Evolutionary conservation across 2,113 vertebrate genomes (phyloP), one percentile per base, ranked within the genome.

Genomic region (Galeopterus variegatus): DNA sequence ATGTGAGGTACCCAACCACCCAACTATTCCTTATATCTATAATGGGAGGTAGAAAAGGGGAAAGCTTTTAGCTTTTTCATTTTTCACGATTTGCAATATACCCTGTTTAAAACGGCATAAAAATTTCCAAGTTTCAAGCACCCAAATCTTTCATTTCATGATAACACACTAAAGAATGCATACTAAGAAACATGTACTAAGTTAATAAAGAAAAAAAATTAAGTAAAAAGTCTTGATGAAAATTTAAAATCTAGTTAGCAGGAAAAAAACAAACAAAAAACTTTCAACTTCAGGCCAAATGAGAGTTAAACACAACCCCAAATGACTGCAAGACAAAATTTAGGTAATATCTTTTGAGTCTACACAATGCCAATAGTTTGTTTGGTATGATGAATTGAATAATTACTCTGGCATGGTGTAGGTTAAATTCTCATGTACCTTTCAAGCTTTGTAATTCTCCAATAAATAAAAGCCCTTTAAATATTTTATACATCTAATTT

Each of bases 51-150:
- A 17, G 45, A 48, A 76, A 83, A 60, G 31, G 21, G 24, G 15
- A 64, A 60, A 60, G 5, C 10, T 64, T 93, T 75, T 31, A 64
- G n/a, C 48, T 65, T 85, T 85, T 67, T 58, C 64, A 72, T 33
- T 93, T 83, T 65, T 76, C 21, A 28, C 58, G 70, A 69, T 83
- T 76, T 90, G 28, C 36, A 90, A 31, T 26, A 90, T 90, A 62
- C 36, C 50, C 31, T 60, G 54, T 87, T 94, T 77, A 88, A 72
- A 60, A 80, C 14, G 62, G 28, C 3, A 56, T 56, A 14, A 41
- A 41, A 41, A 3, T 41, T 41, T 41, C 41, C 7, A 79, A 45
- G 26, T 52, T 85, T 70, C 41, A 91, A 79, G 33, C 15, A 70
- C 64, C 79, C 65, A 91, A 62, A 85, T 21, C 15, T 79, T 50